Evolutionary conservation across 2,888 invertebrate genomes (phyloP).

Genomic region (Dicyrtomina minuta): DNA sequence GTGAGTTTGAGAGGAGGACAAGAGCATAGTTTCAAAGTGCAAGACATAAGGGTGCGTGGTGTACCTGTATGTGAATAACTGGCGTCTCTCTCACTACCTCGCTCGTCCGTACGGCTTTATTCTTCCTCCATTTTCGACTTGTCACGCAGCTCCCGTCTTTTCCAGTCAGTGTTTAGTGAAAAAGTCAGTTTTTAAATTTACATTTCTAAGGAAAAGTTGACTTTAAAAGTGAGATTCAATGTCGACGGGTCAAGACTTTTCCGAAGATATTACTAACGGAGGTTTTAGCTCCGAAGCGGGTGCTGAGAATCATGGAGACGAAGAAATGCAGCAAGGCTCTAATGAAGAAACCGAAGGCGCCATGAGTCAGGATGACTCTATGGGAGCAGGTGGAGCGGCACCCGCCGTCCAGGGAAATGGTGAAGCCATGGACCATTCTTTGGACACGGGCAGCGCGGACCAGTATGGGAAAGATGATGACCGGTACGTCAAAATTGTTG

Average conservation of each 20-base stretch:
- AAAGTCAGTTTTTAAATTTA: neutral
- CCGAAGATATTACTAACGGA: conserved; percentile 52
- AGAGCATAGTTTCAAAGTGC: too few species aligned
- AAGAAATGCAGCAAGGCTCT: conserved; percentile 45
- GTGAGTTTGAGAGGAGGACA: too few species aligned
- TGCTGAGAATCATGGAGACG: conserved; percentile 42
- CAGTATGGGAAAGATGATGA: conserved; percentile 76
- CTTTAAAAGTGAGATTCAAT: conserved; percentile 19
- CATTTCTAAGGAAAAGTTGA: neutral
- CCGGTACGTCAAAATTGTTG: conserved; percentile 53
- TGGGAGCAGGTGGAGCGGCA: conserved; percentile 41
- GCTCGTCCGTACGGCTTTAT: neutral
- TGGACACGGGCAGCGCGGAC: conserved; percentile 72
- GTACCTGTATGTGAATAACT: too few species aligned
- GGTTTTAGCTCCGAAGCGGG: conserved; percentile 47
- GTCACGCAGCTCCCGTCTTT: conserved; percentile 8
- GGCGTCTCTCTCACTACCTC: neutral
- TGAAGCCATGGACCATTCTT: conserved; percentile 67
- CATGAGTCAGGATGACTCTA: conserved; percentile 51
- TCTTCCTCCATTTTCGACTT: conserved; percentile 15
- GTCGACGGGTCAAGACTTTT: conserved; percentile 48
- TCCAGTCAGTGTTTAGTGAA: neutral
- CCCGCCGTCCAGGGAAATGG: conserved; percentile 61
- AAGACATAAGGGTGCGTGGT: too few species aligned
- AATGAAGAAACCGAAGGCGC: conserved; percentile 37